phyloP scores from a whole-genome alignment of 2,797 vertebrate genomes.

The Phataginus tricuspis region DNA sequence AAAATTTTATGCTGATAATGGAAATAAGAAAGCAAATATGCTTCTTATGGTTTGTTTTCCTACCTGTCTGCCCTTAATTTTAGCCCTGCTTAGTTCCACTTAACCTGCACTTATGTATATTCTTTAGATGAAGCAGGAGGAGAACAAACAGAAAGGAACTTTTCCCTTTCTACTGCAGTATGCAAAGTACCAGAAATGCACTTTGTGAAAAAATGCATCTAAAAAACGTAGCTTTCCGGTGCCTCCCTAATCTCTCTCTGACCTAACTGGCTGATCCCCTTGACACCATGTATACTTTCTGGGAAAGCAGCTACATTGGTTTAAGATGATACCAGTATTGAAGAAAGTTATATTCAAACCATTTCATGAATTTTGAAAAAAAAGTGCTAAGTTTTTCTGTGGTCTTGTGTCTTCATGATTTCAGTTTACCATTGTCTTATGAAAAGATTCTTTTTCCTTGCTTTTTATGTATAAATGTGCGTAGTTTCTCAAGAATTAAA shows the following conservation, averaged over 20 bases:
- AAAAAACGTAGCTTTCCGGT: neutral
- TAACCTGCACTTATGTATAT: neutral
- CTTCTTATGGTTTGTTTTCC: neutral
- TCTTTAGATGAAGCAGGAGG: constrained; percentile 6
- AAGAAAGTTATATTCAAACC: constrained; percentile 33
- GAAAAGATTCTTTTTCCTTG: constrained; percentile 30
- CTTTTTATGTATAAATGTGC: neutral
- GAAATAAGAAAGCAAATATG: neutral
- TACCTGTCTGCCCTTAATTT: neutral
- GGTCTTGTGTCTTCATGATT: neutral
- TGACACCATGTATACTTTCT: neutral
- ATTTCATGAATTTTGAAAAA: constrained; percentile 35
- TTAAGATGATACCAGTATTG: constrained; percentile 22
- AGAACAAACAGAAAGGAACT: neutral
- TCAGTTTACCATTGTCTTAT: constrained; percentile 28
- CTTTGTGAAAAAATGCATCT: neutral
- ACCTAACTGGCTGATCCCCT: neutral
- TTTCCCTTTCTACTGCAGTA: neutral
- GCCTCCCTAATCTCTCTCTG: neutral
- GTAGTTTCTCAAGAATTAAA: constrained; percentile 44
- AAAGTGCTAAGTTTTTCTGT: constrained; percentile 13
- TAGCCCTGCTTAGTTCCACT: neutral
- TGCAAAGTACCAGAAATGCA: neutral
- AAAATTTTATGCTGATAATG: neutral
- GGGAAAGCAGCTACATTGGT: neutral